A percentile compares a stretch with the other conserved stretches of the same genome.
Conservation (phyloP, 2,888 invertebrate species). For the Lordiphosa andalusiaca region DNA sequence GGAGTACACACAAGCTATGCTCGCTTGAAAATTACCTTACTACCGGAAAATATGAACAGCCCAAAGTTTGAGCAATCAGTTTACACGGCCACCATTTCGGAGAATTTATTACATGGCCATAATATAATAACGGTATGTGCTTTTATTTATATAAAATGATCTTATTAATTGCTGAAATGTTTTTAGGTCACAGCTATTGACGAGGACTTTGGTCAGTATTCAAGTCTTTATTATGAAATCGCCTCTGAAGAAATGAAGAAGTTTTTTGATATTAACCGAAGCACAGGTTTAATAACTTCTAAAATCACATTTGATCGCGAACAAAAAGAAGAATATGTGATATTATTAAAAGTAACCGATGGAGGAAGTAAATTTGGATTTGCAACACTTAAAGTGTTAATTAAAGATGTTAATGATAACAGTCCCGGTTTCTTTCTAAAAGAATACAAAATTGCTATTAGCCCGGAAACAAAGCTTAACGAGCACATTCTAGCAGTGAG, state of each 20-base stretch:
- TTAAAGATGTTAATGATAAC: slow-evolving; percentile 92
- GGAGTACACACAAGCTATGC: slow-evolving; percentile 96
- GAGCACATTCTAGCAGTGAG: slow-evolving; percentile 83
- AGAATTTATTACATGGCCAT: slow-evolving; percentile 90
- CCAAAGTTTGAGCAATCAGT: slow-evolving; percentile 89
- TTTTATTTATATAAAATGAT: background rate
- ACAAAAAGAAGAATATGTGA: slow-evolving; percentile 84
- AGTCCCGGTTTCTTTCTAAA: slow-evolving; percentile 87
- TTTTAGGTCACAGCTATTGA: slow-evolving; percentile 88
- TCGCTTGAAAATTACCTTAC: slow-evolving; percentile 88
- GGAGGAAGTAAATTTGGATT: slow-evolving; percentile 89
- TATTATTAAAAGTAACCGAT: slow-evolving; percentile 91
- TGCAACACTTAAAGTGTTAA: slow-evolving; percentile 88
- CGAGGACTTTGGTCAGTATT: slow-evolving; percentile 89
- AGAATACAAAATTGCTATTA: slow-evolving; percentile 89
- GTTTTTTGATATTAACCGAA: slow-evolving; percentile 87
- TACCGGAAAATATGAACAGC: slow-evolving; percentile 89
- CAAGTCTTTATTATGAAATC: slow-evolving; percentile 88
- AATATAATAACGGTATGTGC: slow-evolving; percentile 85
- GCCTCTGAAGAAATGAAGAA: slow-evolving; percentile 87
- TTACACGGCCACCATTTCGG: slow-evolving; percentile 89
- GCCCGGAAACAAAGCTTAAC: slow-evolving; percentile 83
- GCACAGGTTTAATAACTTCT: slow-evolving; percentile 86
- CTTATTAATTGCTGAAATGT: background rate
- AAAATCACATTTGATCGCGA: slow-evolving; percentile 89